phyloP scores from a whole-genome alignment of 2,888 invertebrate genomes.

The Brachyopa scutellaris region DNA sequence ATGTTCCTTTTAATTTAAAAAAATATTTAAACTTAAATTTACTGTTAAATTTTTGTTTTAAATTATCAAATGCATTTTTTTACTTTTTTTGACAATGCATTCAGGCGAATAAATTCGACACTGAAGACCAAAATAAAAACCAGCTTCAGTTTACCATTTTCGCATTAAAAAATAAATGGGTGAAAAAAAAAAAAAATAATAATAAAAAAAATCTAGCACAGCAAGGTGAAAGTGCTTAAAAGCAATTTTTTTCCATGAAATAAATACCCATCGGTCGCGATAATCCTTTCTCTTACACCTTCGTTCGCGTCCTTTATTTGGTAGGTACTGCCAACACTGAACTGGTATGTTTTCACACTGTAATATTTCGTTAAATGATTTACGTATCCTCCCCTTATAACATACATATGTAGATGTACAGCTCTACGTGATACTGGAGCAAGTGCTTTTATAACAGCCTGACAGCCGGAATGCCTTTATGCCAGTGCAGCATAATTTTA shows the following conservation, averaged over 20 bases:
- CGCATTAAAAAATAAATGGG: no score
- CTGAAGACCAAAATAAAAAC: no score
- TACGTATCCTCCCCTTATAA: no score
- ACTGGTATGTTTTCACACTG: conserved; percentile 32
- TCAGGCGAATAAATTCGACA: no score
- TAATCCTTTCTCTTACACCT: neutral
- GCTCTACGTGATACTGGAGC: neutral
- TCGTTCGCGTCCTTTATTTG: conserved; percentile 8
- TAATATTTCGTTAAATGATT: conserved; percentile 43
- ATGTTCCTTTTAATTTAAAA: no score
- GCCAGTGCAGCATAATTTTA: conserved; percentile 32
- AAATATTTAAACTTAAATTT: no score
- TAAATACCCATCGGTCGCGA: conserved; percentile 1
- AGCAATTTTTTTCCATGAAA: conserved; percentile 7
- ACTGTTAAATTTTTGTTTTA: no score
- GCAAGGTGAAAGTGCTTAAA: conserved; percentile 5
- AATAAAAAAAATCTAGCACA: conserved; percentile 2
- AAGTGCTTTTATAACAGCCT: conserved; percentile 8
- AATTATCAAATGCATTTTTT: no score
- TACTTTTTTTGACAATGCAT: no score
- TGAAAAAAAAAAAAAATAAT: no score
- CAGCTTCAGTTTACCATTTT: no score
- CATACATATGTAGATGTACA: no score
- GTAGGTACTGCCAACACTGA: conserved; percentile 3
- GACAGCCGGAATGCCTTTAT: conserved; percentile 44